These are phyloP conservation scores for Nasonia oneida DNA, from an alignment of 2,888 invertebrate species.

Conservation along the genomic window DNA sequence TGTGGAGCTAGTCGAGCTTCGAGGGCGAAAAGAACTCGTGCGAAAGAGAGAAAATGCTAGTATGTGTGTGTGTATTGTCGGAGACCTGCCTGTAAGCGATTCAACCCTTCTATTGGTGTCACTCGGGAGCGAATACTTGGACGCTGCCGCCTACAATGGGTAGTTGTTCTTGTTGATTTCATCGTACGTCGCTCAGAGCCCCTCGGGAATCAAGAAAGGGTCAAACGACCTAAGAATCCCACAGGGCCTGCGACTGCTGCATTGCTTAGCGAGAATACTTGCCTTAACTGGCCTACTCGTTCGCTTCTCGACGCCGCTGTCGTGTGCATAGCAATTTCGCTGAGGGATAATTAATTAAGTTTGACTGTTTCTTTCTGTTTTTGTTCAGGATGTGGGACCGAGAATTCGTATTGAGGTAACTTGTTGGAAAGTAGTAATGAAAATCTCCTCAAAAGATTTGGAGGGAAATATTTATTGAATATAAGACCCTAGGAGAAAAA, in stretches of 20 bases:
- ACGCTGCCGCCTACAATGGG: conserved; percentile 69
- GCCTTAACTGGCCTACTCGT: conserved; percentile 55
- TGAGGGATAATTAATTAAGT: conserved; percentile 52
- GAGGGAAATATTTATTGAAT: background rate
- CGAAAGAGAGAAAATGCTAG: conserved; percentile 19
- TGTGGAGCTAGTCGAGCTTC: conserved; percentile 10
- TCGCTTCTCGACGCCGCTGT: conserved; percentile 54
- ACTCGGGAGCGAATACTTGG: conserved; percentile 74
- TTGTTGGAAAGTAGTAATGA: background rate
- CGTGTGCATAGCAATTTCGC: conserved; percentile 50
- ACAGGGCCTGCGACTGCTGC: conserved; percentile 63
- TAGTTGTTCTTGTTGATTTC: conserved; percentile 79
- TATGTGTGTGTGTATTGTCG: background rate
- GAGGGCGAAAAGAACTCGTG: conserved; percentile 53
- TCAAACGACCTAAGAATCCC: conserved; percentile 75
- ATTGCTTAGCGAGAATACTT: conserved; percentile 67
- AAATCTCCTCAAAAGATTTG: background rate
- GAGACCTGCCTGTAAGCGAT: conserved; percentile 66
- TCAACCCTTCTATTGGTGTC: conserved; percentile 77
- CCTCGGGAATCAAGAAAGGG: conserved; percentile 72
- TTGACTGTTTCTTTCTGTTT: conserved; percentile 27
- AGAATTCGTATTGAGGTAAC: background rate
- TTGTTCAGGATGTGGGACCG: too few species aligned
- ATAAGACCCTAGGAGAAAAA: too few species aligned
- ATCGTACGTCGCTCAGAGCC: conserved; percentile 75